These are phyloP conservation scores for Dynastes maya DNA, from an alignment of 2,888 invertebrate species.

Conservation along the genomic window DNA sequence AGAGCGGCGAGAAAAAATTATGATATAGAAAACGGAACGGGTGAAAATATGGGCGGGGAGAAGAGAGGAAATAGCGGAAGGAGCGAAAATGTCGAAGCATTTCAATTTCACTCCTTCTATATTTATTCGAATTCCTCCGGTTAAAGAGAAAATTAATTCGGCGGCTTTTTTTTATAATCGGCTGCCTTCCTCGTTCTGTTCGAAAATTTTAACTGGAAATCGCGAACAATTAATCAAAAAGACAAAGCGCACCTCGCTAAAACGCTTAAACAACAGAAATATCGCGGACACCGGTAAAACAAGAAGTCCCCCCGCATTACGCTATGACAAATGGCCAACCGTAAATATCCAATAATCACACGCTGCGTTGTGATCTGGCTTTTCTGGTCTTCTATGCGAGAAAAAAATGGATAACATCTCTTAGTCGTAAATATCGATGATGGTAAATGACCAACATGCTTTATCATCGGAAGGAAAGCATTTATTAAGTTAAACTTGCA, in stretches of 20 bases:
- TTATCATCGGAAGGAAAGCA: too few relatives aligned
- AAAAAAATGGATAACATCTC: slow-evolving; percentile 11
- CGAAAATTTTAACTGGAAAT: slow-evolving; percentile 36
- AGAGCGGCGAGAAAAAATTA: slow-evolving; percentile 4
- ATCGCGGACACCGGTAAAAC: slow-evolving; percentile 41
- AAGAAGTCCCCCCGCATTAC: slow-evolving; percentile 26
- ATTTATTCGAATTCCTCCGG: slow-evolving; percentile 26
- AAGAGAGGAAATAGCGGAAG: too few relatives aligned
- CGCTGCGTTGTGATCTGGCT: slow-evolving; percentile 22
- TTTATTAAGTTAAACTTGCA: not conserved
- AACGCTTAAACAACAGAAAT: slow-evolving; percentile 44
- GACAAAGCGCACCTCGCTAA: slow-evolving; percentile 31
- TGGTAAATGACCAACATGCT: too few relatives aligned
- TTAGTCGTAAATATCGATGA: slow-evolving; percentile 38
- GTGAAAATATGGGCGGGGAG: not conserved
- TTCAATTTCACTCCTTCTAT: slow-evolving; percentile 30
- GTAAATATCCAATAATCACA: slow-evolving; percentile 44
- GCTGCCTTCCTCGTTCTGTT: not conserved
- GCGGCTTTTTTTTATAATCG: slow-evolving; percentile 12
- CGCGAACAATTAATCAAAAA: slow-evolving; percentile 41
- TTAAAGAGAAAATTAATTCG: slow-evolving; percentile 36
- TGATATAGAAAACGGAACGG: not conserved
- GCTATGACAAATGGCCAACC: slow-evolving; percentile 34
- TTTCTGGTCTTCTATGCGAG: slow-evolving; percentile 10
- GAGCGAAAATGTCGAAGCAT: slow-evolving; percentile 31